Percentiles rank a stretch among this genome's conserved stretches.
Evolutionary conservation across 2,797 vertebrate genomes (phyloP).

Genomic region (Balearica regulorum): DNA sequence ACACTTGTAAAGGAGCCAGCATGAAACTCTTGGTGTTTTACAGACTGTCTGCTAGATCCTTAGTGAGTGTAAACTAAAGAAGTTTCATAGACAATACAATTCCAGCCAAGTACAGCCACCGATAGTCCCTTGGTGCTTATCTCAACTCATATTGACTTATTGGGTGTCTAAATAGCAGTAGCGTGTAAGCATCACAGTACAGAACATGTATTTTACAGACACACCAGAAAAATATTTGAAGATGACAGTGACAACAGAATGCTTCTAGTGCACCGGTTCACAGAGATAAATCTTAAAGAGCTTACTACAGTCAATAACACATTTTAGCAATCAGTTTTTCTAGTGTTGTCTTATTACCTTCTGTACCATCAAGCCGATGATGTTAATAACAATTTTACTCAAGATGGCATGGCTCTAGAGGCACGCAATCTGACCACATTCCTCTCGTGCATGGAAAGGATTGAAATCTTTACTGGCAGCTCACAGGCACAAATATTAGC

Average conservation of each 20-base stretch:
- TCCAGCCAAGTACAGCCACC: background rate
- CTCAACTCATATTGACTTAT: conserved; percentile 25
- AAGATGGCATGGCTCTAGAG: background rate
- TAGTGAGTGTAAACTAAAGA: background rate
- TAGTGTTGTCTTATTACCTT: background rate
- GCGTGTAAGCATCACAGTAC: background rate
- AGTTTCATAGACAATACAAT: background rate
- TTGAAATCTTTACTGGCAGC: background rate
- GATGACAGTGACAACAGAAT: background rate
- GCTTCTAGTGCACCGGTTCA: background rate
- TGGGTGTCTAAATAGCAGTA: conserved; percentile 34
- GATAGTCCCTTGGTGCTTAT: background rate
- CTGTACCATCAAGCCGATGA: background rate
- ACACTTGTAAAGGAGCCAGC: conserved; percentile 8
- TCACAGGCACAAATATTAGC: background rate
- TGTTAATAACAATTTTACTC: background rate
- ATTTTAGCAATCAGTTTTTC: background rate
- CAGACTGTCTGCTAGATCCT: background rate
- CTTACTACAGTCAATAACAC: background rate
- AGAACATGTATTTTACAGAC: background rate
- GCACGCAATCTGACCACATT: background rate
- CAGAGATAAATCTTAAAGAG: background rate
- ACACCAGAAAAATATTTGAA: background rate
- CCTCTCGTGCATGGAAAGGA: background rate
- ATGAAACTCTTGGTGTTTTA: background rate